phyloP scores from a whole-genome alignment of 2,113 vertebrate genomes.

The Anarhynchus alexandrinus region DNA sequence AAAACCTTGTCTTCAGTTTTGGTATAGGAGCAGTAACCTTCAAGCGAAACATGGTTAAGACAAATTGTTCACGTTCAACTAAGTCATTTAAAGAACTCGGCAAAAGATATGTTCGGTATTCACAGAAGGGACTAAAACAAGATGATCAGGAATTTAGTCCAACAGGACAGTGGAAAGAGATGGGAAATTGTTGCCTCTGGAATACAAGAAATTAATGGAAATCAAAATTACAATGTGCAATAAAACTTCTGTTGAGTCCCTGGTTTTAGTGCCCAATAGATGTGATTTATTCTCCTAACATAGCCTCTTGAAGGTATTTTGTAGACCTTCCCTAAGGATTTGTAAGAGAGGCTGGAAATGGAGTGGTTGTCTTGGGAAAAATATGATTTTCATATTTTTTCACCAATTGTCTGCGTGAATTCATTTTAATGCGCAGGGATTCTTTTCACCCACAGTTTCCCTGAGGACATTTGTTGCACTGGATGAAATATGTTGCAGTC shows the following conservation, averaged over 20 bases:
- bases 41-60: background rate
- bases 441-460: conserved; percentile 5
- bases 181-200: background rate
- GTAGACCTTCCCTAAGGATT: background rate
- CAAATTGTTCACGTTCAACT: background rate
- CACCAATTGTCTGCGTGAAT: background rate
- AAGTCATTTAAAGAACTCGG: background rate
- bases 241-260: background rate
- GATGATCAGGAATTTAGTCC: background rate
- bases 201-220: background rate
- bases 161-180: background rate
- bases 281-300: background rate
- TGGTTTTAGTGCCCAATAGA: background rate
- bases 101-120: background rate
- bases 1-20: background rate
- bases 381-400: conserved; percentile 19
- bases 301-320: background rate
- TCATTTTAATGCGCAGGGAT: background rate
- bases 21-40: background rate
- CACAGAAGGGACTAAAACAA: background rate
- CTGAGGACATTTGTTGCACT: background rate
- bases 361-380: background rate
- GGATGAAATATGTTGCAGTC: background rate
- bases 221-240: background rate
- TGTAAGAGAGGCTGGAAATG: background rate